A percentile compares a stretch with the other conserved stretches of the same genome.
phyloP scores from a whole-genome alignment of 64 coral and sea anemone species.

The Platygyra sinensis region DNA sequence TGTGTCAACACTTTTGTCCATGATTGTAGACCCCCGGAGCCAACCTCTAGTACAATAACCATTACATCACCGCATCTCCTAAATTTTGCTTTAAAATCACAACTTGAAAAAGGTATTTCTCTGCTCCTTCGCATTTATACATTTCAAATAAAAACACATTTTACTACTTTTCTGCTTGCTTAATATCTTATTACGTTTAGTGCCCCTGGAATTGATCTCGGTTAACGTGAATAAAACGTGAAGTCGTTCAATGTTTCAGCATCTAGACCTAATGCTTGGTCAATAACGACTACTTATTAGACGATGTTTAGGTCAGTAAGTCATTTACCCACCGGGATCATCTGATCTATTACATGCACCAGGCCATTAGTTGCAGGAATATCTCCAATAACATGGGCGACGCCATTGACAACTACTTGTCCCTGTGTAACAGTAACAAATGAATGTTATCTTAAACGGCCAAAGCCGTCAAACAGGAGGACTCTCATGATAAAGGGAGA shows the following conservation, averaged over 20 bases:
- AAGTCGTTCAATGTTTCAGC: no score
- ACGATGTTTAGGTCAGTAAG: background rate
- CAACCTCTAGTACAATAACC: no score
- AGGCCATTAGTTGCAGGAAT: slow-evolving; percentile 74
- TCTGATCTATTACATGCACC: slow-evolving; percentile 73
- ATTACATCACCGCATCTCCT: no score
- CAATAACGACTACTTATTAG: background rate
- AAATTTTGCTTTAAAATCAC: background rate
- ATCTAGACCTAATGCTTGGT: no score
- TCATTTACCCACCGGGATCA: slow-evolving; percentile 71
- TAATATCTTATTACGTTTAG: no score
- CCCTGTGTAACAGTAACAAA: slow-evolving; percentile 28
- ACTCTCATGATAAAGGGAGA: background rate
- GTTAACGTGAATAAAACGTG: no score
- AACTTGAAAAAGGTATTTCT: background rate
- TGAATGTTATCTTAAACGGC: background rate
- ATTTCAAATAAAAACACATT: background rate
- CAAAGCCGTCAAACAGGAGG: background rate
- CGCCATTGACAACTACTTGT: slow-evolving; percentile 63
- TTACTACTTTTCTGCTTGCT: no score
- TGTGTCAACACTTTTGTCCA: no score
- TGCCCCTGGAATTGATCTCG: no score
- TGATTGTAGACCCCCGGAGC: no score
- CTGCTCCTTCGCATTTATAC: background rate
- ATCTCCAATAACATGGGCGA: slow-evolving; percentile 63